Base-by-base conservation (phyloP, 2,797 vertebrate genomes). In the Erpetoichthys calabaricus region DNA sequence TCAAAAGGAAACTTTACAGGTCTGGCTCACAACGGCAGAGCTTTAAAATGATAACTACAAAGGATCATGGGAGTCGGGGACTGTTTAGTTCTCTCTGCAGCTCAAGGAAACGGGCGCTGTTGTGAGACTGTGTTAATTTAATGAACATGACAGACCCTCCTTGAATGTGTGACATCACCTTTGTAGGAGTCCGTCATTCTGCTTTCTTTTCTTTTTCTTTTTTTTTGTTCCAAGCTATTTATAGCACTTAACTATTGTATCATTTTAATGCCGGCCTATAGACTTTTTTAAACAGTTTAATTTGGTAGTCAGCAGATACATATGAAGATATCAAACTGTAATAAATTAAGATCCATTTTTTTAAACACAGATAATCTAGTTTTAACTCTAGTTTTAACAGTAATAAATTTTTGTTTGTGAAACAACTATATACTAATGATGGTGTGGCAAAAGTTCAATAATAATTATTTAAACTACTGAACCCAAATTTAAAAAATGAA, bases 1-100 rank as follows among this genome's bases (percentile, higher is more conserved):
- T 85, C 83, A 73, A 84, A 88, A 86, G 88, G 89, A 87, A 92
- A 96, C 89, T 92, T 86, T 94, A 87, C 86, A 85, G 82, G 85
- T 85, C 82, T 76, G 83, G 79, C 80, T 79, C 80, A 75, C 82
- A 77, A 80, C 80, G 82, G 80, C 82, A 84, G 81, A 67, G 80
- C 83, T 86, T 86, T 87, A 81, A 85, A 85, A 84, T 78, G 80
- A 83, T 77, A 80, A 82, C 83, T 86, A 87, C 81, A 87, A 86
- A 87, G 85, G 84, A 82, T 86, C 79, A 82, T 80, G 83, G 82
- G 82, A 87, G 79, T 84, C 80, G 80, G 74, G 83, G 82, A 85
- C 80, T 81, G 74, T 85, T 86, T 86, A 84, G 80, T 75, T 79
- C 81, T 83, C 80, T 84, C 81, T 85, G 81, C 75, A 80, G 78